Percentiles rank a stretch among this genome's conserved stretches.
phyloP scores from a whole-genome alignment of 2,888 invertebrate species.

The Lasiommata megera region DNA sequence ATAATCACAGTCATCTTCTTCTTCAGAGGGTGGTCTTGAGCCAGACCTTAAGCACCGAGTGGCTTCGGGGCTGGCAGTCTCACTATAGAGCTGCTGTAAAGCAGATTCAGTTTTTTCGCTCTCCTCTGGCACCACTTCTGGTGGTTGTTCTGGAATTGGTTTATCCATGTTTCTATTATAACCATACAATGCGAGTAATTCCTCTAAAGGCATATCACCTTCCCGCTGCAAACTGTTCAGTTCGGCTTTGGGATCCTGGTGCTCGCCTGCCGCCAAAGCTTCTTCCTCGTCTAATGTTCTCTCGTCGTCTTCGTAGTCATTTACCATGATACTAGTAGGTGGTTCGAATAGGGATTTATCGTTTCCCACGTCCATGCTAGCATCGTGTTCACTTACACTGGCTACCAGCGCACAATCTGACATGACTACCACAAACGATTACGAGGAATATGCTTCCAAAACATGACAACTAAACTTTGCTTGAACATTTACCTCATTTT shows the following conservation, averaged over 20 bases:
- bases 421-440: conserved; percentile 70
- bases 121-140: conserved; percentile 63
- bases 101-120: conserved; percentile 73
- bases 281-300: conserved; percentile 98
- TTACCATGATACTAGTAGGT: conserved; percentile 96
- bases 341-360: conserved; percentile 91
- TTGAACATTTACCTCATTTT: conserved; percentile 33
- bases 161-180: conserved; percentile 80
- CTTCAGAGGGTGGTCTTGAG: conserved; percentile 89
- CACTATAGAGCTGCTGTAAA: conserved; percentile 67
- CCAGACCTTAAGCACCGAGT: conserved; percentile 80
- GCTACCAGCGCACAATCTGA: conserved; percentile 79
- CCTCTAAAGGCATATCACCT: conserved; percentile 97
- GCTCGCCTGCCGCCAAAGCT: conserved; percentile 93
- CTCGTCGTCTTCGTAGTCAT: conserved; percentile 99
- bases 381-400: conserved; percentile 79
- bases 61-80: conserved; percentile 66
- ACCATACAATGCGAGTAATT: conserved; percentile 94
- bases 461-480: conserved; percentile 48
- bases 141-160: conserved; percentile 52
- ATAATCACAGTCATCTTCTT: conserved; percentile 91
- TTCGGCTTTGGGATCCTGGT: conserved; percentile 92
- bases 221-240: conserved; percentile 94
- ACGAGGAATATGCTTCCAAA: conserved; percentile 55
- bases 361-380: conserved; percentile 79